Base-by-base conservation (phyloP, 2,888 invertebrate species). In the Catocala fraxini region DNA sequence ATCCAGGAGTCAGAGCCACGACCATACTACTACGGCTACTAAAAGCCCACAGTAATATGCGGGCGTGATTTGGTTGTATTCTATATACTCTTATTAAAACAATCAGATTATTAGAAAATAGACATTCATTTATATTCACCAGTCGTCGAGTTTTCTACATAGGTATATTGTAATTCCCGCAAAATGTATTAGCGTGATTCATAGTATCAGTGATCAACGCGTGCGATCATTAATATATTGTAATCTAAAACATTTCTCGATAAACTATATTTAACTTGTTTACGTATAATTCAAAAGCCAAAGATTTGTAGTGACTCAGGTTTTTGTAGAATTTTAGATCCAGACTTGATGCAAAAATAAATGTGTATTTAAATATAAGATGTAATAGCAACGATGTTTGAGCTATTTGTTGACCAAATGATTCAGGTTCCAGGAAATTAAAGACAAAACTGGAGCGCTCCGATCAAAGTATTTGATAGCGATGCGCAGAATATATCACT, bases 261-360 rank as follows among this genome's bases (percentile, higher is more conserved):
- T 35, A 64, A 5, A 25, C 58, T 71, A 68, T 63, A 62, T 55
- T 59, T 73, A 68, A 51, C 58, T 54, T 71, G 65, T 71, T 64
- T 64, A 63, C 64, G 48, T 45, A 57, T 68, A 63, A 65, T 62
- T 57, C 35, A 58, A 53, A 59, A 39, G 47, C 54, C 34, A 52
- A 49, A 41, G 7, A 4, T 49, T 52, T 48, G 47, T 25, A 51
- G 41, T 71, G 75, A 71, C 62, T 74, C 68, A 68, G 62, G 56
- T 57, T 59, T 51, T 65, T 51, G 43, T 58, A 49, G 51, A 66
- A 51, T 48, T 61, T 65, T 56, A 65, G 59, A 71, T 71, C 53
- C 62, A 65, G 68, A 68, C 51, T 56, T 51, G 46, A 62, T 65
- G n/a, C 43, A 49, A 11, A 65, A 62, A 68, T 65, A 68, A 64